phyloP scores from a whole-genome alignment of 2,888 invertebrate genomes.

The Resseliella maxima region DNA sequence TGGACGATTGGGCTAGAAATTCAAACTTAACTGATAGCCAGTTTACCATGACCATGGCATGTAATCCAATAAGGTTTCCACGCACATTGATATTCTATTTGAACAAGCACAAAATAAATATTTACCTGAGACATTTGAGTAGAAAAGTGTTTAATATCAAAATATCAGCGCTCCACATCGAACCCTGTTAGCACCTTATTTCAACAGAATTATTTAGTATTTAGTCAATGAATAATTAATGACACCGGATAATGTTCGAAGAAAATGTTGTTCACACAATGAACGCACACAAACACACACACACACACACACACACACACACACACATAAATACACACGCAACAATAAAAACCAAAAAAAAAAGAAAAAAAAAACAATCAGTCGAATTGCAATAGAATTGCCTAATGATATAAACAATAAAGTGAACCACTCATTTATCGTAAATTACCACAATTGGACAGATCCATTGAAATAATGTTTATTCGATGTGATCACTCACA shows the following conservation, averaged over 20 bases:
- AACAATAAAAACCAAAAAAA: not conserved
- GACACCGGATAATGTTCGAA: conserved; percentile 3
- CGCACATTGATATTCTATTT: not conserved
- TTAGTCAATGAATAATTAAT: conserved; percentile 17
- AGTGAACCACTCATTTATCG: not conserved
- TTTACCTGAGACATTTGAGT: conserved; percentile 44
- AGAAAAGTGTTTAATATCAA: conserved; percentile 45
- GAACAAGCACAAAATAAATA: not conserved
- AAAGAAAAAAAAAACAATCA: not conserved
- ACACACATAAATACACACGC: too few relatives aligned
- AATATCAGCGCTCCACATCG: not conserved
- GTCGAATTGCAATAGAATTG: not conserved
- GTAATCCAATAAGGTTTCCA: not conserved
- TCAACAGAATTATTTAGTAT: conserved; percentile 17
- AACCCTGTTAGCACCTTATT: conserved; percentile 36
- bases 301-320: too few relatives aligned
- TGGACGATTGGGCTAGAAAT: not conserved
- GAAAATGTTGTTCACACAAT: not conserved
- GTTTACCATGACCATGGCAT: not conserved
- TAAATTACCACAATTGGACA: conserved; percentile 8
- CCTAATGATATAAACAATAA: conserved; percentile 27
- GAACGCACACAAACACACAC: too few relatives aligned
- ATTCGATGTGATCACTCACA: not conserved
- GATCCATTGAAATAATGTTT: conserved; percentile 1
- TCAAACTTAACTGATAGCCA: not conserved